Evolutionary conservation across 2,113 vertebrate species (phyloP).

Genomic region (Hyaena hyaena): DNA sequence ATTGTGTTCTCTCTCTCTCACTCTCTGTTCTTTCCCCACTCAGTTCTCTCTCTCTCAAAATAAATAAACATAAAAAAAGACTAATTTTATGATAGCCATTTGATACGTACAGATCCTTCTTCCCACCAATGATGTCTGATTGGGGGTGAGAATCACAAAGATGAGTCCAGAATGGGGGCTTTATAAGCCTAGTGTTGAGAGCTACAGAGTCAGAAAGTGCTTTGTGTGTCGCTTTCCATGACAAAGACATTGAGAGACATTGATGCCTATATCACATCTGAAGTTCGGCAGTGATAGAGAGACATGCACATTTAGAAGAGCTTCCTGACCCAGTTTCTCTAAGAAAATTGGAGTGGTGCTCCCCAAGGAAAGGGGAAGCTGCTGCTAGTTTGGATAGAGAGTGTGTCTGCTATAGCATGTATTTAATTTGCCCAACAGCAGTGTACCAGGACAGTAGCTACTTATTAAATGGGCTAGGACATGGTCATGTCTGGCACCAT

Average conservation of each 20-base stretch:
- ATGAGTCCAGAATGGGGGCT: not conserved
- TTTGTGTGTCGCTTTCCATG: not conserved
- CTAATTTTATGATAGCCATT: not conserved
- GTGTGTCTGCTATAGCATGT: not conserved
- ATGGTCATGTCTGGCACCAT: not conserved
- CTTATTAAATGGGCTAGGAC: not conserved
- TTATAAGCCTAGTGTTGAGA: not conserved
- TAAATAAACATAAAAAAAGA: not conserved
- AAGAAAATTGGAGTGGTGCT: not conserved
- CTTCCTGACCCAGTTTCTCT: not conserved
- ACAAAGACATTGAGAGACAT: not conserved
- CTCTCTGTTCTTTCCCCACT: too few relatives aligned
- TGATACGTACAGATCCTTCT: not conserved
- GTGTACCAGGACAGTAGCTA: not conserved
- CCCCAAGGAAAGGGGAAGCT: not conserved
- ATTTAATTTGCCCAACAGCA: not conserved
- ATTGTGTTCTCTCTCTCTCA: too few relatives aligned
- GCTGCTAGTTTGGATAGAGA: not conserved
- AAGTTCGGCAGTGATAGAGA: not conserved
- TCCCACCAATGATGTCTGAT: not conserved
- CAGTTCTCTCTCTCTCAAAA: too few relatives aligned
- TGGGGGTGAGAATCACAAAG: not conserved
- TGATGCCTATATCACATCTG: not conserved
- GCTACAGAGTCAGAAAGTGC: not conserved
- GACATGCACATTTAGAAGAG: not conserved